These are phyloP conservation scores for Salvator merianae DNA, from an alignment of 2,113 vertebrate genomes.

Conservation along the genomic window DNA sequence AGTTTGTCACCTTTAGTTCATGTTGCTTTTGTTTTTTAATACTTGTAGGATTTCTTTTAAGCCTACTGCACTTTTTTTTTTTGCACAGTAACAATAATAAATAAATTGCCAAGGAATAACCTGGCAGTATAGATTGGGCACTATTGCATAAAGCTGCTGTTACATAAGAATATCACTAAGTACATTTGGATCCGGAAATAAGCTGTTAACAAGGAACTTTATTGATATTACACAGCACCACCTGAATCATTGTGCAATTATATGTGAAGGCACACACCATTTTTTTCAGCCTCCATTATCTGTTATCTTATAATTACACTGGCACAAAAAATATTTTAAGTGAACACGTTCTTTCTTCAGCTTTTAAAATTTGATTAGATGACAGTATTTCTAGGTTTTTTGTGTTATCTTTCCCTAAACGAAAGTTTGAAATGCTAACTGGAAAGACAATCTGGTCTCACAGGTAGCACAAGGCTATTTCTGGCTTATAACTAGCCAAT, in stretches of 20 bases:
- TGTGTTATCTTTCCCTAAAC: not conserved
- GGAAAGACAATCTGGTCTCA: not conserved
- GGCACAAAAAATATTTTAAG: not conserved
- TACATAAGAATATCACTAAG: not conserved
- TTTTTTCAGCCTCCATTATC: not conserved
- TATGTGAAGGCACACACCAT: not conserved
- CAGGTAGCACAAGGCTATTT: not conserved
- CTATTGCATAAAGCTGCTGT: slow-evolving; percentile 1
- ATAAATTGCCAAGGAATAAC: not conserved
- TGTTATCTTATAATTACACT: not conserved
- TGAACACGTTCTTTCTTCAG: not conserved
- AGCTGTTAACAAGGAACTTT: not conserved
- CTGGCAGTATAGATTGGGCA: not conserved
- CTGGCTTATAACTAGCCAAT: not conserved
- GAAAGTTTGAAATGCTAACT: not conserved
- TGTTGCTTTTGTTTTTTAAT: too few relatives aligned
- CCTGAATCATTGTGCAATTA: slow-evolving; percentile 12
- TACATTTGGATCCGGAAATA: slow-evolving; percentile 18
- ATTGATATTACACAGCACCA: slow-evolving; percentile 21
- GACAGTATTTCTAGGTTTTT: not conserved
- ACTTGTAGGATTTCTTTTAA: too few relatives aligned
- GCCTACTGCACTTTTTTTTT: too few relatives aligned
- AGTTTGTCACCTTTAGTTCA: too few relatives aligned
- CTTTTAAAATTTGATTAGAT: accelerated
- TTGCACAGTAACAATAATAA: too few relatives aligned